These are phyloP conservation scores for Cyanoramphus novaezelandiae DNA, from an alignment of 2,113 vertebrate genomes.

Conservation along the genomic window DNA sequence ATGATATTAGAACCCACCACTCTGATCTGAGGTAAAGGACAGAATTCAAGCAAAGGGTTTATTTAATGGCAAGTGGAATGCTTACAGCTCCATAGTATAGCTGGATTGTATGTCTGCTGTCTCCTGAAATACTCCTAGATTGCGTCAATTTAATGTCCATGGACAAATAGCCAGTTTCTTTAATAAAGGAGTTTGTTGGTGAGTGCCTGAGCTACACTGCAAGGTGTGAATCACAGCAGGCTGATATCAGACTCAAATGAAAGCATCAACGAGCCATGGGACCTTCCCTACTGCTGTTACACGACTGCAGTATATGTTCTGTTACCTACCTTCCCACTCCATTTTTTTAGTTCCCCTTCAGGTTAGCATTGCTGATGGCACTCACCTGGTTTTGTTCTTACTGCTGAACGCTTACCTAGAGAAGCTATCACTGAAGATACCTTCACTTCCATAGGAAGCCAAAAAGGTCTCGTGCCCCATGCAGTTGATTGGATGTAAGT, in stretches of 20 bases:
- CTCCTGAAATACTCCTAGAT: neutral
- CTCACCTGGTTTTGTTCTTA: neutral
- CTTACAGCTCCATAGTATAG: accelerated
- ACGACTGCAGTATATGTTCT: neutral
- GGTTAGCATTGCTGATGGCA: neutral
- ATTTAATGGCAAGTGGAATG: neutral
- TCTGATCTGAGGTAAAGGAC: neutral
- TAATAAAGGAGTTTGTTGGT: neutral
- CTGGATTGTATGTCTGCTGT: neutral
- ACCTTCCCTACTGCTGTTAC: neutral
- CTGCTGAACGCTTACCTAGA: neutral
- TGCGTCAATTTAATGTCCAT: neutral
- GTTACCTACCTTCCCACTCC: neutral
- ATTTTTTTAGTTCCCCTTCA: neutral
- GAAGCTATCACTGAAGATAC: neutral
- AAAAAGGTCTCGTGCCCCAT: neutral
- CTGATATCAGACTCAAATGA: neutral
- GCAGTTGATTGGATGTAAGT: neutral
- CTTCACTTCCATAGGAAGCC: neutral
- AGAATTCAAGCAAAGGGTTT: neutral
- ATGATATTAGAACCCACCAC: accelerated
- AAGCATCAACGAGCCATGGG: neutral
- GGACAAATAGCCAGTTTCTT: neutral
- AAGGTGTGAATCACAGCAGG: neutral
- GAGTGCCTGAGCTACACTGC: accelerated